Evolutionary conservation across 2,888 invertebrate genomes (phyloP), one percentile per base, ranked within the genome.

Genomic region (Sesia bembeciformis): DNA sequence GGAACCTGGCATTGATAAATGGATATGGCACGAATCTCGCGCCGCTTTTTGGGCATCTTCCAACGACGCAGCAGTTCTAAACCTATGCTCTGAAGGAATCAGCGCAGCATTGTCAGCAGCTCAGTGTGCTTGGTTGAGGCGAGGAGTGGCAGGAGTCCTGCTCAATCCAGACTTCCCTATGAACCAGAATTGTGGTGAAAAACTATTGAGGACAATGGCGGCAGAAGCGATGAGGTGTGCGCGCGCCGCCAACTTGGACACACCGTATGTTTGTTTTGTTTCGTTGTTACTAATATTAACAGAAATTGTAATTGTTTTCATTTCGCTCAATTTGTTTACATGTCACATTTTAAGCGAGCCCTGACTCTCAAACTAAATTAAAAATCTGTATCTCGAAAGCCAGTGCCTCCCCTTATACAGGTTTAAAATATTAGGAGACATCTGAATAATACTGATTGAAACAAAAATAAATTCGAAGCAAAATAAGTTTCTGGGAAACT

Each of bases 121-220:
- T 0, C 81, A 78, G 55, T 88, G 88, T 53, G 59, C 70, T 5
- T 89, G 89, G 88, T 56, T 87, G 5, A 72, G 78, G 46, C 68
- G 79, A 54, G 86, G 86, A 6, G 70, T 76, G 0, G 56, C 76
- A 1, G 89, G 88, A 4, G 59, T 87, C 1, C 65, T 87, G 3
- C 62, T 87, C 0, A 76, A 67, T 49, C 81, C 81, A 40, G 86
- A 86, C 62, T 84, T 73, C 55, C 58, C 55, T 1, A 59, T 52
- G 5, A 66, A 84, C 3, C 61, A 62, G 50, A 57, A 52, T 0
- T 88, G 89, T 58, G 76, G 78, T 0, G 69, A 70, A 38, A 68
- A 70, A 51, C 61, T 89, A 38, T 53, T 87, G 50, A 76, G 68
- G 56, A 83, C 74, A 57, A 58, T 89, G 58, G 69, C 70, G 0